Conservation (phyloP, 2,888 invertebrate genomes). For the Pammene fasciana region DNA sequence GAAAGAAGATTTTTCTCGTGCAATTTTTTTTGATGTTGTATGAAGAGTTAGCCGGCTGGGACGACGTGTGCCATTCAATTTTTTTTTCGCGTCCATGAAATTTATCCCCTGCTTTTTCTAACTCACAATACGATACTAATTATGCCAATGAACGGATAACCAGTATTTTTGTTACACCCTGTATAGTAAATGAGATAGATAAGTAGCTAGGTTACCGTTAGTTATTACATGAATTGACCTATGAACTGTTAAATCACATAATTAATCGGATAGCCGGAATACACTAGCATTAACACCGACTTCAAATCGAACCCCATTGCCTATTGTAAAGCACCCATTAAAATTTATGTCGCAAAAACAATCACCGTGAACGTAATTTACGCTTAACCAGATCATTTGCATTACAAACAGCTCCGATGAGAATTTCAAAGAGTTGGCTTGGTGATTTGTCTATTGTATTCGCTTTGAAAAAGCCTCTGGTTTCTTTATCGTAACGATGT, state of each 20-base stretch:
- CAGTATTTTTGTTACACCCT: no score
- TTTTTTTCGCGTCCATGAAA: no score
- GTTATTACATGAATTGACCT: not conserved
- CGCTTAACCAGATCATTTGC: constrained; percentile 29
- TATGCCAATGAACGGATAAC: no score
- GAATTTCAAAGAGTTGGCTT: constrained; percentile 5
- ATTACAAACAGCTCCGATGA: constrained; percentile 19
- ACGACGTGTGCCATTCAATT: no score
- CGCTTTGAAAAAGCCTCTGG: not conserved
- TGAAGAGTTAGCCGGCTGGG: no score
- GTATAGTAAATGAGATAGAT: no score
- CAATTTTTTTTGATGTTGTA: no score
- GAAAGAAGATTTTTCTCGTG: no score
- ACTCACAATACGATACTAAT: no score
- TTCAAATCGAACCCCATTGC: constrained; percentile 26
- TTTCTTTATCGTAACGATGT: not conserved
- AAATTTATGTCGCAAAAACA: constrained; percentile 36
- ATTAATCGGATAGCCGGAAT: not conserved
- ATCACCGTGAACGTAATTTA: constrained; percentile 16
- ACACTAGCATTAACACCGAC: constrained; percentile 29
- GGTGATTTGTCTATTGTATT: constrained; percentile 3
- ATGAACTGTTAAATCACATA: not conserved
- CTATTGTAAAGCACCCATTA: constrained; percentile 31
- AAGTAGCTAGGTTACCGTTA: no score
- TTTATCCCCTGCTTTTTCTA: no score